Evolutionary conservation across 2,888 invertebrate species (phyloP).

Genomic region (Taenaris catops): DNA sequence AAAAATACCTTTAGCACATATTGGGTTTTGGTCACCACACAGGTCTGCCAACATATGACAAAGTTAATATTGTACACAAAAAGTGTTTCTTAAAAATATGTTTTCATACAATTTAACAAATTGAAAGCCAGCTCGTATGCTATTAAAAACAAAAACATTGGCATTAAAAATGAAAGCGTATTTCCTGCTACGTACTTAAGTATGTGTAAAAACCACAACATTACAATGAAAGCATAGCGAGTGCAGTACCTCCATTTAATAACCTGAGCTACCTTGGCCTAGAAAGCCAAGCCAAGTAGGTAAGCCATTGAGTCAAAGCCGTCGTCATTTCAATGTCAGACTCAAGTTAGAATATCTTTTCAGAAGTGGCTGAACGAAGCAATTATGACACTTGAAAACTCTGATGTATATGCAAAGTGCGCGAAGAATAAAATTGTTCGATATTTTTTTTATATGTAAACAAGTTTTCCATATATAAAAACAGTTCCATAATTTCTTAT

Average conservation of each 20-base stretch:
- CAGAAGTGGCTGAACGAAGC: slow-evolving; percentile 4
- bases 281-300: slow-evolving; percentile 9
- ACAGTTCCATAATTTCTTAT: too few relatives aligned
- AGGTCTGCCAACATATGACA: too few relatives aligned
- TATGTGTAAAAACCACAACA: slow-evolving; percentile 12
- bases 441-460: too few relatives aligned
- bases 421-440: too few relatives aligned
- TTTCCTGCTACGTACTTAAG: slow-evolving; percentile 5
- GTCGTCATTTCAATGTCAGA: slow-evolving; percentile 10
- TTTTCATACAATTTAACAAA: neutral
- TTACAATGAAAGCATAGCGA: slow-evolving; percentile 13
- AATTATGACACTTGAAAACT: slow-evolving; percentile 7
- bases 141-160: slow-evolving; percentile 7
- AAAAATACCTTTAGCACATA: too few relatives aligned
- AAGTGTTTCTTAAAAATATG: too few relatives aligned
- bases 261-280: slow-evolving; percentile 15
- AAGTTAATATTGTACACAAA: neutral
- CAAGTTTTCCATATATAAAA: neutral
- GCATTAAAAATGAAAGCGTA: slow-evolving; percentile 8
- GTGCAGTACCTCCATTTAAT: slow-evolving; percentile 6
- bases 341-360: slow-evolving; percentile 13
- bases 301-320: slow-evolving; percentile 9
- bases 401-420: too few relatives aligned
- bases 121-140: neutral
- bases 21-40: too few relatives aligned